Evolutionary conservation across 2,113 vertebrate species (phyloP).

Genomic region (Scophthalmus maximus): DNA sequence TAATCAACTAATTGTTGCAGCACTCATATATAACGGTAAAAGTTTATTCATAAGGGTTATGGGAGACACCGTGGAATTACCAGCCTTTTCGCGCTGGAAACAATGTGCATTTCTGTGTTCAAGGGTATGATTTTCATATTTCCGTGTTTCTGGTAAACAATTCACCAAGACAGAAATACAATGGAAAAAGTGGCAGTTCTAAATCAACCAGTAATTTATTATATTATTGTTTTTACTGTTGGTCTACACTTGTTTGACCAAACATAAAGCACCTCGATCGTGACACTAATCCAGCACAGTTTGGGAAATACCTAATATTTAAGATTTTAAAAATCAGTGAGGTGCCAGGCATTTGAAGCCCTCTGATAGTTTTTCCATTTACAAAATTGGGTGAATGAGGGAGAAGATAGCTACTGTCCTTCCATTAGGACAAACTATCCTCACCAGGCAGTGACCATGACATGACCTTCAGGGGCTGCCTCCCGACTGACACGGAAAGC

Average conservation of each 20-base stretch:
- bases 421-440: neutral
- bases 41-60: neutral
- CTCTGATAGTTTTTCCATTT: conserved; percentile 2
- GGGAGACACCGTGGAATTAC: neutral
- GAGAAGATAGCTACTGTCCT: neutral
- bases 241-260: neutral
- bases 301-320: neutral
- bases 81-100: neutral
- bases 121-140: no score
- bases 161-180: no score
- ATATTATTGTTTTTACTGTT: neutral
- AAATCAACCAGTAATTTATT: neutral
- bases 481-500: conserved; percentile 28
- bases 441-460: conserved; percentile 41
- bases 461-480: conserved; percentile 38
- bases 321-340: neutral
- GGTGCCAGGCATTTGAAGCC: neutral
- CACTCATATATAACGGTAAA: neutral
- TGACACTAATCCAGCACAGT: conserved; percentile 10
- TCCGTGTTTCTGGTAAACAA: no score
- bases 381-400: neutral
- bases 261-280: neutral
- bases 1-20: neutral
- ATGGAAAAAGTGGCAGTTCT: no score
- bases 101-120: neutral